phyloP scores from a whole-genome alignment of 2,113 vertebrate species.

The Eulemur rufifrons region DNA sequence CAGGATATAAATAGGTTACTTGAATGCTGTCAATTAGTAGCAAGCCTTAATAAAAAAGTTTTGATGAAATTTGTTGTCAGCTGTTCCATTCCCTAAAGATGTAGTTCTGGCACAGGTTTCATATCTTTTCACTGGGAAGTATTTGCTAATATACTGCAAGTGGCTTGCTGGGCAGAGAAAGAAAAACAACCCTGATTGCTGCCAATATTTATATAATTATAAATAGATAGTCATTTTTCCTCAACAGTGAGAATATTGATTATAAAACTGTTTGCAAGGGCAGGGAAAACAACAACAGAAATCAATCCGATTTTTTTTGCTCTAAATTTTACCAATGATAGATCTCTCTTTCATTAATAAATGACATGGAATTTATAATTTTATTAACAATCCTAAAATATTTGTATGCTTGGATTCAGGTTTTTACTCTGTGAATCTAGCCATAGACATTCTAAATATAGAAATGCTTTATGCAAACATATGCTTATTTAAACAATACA shows the following conservation, averaged over 20 bases:
- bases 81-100: slow-evolving; percentile 46
- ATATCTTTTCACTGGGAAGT: slow-evolving; percentile 5
- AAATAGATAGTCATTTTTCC: neutral
- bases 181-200: slow-evolving; percentile 31
- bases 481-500: neutral
- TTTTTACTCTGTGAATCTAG: neutral
- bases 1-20: neutral
- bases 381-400: neutral
- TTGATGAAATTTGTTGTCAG: slow-evolving; percentile 9
- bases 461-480: neutral
- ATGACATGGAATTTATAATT: neutral
- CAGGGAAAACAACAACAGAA: neutral
- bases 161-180: slow-evolving; percentile 16
- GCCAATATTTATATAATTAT: slow-evolving; percentile 67
- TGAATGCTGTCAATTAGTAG: slow-evolving; percentile 39
- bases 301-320: neutral
- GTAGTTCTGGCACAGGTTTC: neutral
- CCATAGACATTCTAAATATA: neutral
- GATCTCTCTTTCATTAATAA: neutral
- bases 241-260: neutral
- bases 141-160: slow-evolving; percentile 47
- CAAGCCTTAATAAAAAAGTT: neutral
- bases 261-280: neutral
- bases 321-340: neutral
- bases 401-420: neutral